Percentiles rank a stretch among this genome's conserved stretches.
These are phyloP conservation scores for Tipula helvola DNA, from an alignment of 2,888 invertebrate species.

Conservation along the genomic window DNA sequence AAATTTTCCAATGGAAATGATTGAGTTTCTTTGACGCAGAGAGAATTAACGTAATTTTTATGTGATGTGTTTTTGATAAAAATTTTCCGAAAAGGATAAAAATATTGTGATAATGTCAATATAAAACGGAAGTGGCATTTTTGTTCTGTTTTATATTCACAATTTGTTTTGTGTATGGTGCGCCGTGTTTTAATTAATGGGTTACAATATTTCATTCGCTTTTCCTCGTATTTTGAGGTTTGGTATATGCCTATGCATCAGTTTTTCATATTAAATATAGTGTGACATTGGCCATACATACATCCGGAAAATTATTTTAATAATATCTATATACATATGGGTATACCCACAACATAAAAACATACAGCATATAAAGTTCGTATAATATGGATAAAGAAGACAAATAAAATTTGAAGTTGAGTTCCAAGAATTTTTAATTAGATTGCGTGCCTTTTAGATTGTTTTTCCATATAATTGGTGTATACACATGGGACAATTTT, in stretches of 20 bases:
- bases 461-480: neutral
- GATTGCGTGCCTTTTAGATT: conserved; percentile 4
- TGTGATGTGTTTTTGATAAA: neutral
- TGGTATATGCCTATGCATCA: neutral
- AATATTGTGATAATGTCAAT: neutral
- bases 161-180: no score
- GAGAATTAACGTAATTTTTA: neutral
- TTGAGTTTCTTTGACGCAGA: neutral
- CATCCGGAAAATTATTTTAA: neutral
- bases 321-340: no score
- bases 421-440: neutral
- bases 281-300: neutral
- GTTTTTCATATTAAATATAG: neutral
- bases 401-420: neutral
- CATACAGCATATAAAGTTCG: neutral
- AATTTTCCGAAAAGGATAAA: neutral
- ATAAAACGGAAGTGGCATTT: neutral
- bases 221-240: neutral
- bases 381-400: neutral
- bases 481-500: neutral
- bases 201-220: no score
- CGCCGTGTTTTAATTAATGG: no score
- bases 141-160: neutral
- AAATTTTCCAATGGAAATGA: neutral
- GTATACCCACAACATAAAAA: neutral